phyloP scores from a whole-genome alignment of 2,888 invertebrate species.

The Myathropa florea region DNA sequence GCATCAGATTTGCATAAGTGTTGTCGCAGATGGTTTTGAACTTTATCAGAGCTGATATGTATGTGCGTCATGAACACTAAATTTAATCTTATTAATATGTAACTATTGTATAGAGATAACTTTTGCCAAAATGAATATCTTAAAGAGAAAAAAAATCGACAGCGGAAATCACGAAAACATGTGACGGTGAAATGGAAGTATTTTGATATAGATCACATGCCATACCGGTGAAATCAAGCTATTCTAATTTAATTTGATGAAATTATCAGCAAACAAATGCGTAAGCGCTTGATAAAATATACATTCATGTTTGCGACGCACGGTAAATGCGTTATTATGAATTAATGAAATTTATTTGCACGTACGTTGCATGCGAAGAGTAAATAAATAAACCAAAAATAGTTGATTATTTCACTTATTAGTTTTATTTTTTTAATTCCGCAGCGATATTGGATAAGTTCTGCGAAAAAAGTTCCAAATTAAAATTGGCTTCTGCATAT shows the following conservation, averaged over 20 bases:
- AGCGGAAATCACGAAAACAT: background rate
- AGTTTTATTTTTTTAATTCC: background rate
- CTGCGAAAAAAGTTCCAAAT: no score
- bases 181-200: background rate
- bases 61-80: no score
- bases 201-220: background rate
- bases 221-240: background rate
- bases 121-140: no score
- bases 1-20: no score
- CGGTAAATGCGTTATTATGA: background rate
- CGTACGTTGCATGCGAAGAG: no score
- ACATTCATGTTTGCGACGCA: background rate
- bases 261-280: conserved; percentile 9
- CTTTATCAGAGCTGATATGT: no score
- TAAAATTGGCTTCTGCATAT: no score
- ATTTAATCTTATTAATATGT: no score
- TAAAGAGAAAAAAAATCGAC: background rate
- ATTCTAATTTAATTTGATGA: background rate
- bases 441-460: no score
- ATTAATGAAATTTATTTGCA: no score
- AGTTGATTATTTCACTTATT: background rate
- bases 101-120: no score
- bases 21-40: no score
- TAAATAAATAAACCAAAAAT: background rate
- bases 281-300: conserved; percentile 2